A percentile compares a stretch with the other conserved stretches of the same genome.
These are phyloP conservation scores for Macquaria australasica DNA, from an alignment of 2,113 vertebrate species.

Conservation along the genomic window DNA sequence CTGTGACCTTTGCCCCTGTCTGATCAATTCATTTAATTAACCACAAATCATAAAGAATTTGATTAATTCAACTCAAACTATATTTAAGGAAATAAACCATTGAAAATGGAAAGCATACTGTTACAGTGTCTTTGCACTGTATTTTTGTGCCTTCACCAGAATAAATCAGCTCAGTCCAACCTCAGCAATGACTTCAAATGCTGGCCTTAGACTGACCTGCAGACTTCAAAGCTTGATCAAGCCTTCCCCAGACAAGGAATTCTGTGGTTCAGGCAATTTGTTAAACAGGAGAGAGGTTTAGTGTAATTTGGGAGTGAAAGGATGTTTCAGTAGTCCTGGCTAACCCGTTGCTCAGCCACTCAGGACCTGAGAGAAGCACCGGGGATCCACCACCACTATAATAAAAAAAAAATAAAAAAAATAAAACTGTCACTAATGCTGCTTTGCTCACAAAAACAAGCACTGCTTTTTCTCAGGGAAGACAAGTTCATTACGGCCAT, in stretches of 20 bases:
- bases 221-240: constrained; percentile 84
- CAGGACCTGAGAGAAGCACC: constrained; percentile 52
- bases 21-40: background rate
- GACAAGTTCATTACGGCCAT: constrained; percentile 47
- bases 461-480: constrained; percentile 53
- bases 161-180: constrained; percentile 62
- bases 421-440: constrained; percentile 37
- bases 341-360: constrained; percentile 69
- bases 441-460: constrained; percentile 29
- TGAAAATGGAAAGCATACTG: background rate
- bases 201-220: constrained; percentile 82
- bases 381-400: constrained; percentile 38
- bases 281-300: constrained; percentile 82
- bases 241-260: constrained; percentile 79
- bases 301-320: constrained; percentile 74
- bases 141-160: constrained; percentile 47
- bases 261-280: constrained; percentile 81
- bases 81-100: background rate
- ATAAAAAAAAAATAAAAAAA: background rate
- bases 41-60: background rate
- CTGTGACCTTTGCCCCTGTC: background rate
- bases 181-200: constrained; percentile 75
- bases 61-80: background rate
- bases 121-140: constrained; percentile 26
- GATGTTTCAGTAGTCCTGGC: constrained; percentile 75